These are phyloP conservation scores for Xylota segnis DNA, from an alignment of 2,888 invertebrate genomes.

Conservation along the genomic window DNA sequence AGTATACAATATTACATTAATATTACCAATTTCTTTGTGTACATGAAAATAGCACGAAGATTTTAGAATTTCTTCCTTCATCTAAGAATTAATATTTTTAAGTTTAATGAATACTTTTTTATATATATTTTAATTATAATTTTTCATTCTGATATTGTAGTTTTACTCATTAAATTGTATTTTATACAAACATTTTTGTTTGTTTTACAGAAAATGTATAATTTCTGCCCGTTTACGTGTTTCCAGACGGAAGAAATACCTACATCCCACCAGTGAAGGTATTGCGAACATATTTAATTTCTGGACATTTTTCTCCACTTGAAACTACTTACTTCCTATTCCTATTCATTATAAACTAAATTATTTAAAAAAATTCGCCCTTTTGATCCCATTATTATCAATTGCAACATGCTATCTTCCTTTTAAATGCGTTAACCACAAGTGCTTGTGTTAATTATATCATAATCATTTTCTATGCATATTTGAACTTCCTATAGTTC, in stretches of 20 bases:
- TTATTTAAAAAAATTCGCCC: conserved; percentile 48
- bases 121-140: conserved; percentile 22
- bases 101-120: conserved; percentile 12
- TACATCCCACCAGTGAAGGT: conserved; percentile 79
- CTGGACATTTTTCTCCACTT: conserved; percentile 77
- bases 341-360: conserved; percentile 64
- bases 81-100: neutral
- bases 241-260: conserved; percentile 79
- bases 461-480: conserved; percentile 68
- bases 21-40: conserved; percentile 7
- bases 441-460: conserved; percentile 71
- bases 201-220: conserved; percentile 82
- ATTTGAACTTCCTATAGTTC: conserved; percentile 70
- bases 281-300: conserved; percentile 77
- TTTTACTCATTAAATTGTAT: conserved; percentile 69
- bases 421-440: conserved; percentile 73
- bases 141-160: conserved; percentile 44
- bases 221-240: conserved; percentile 78
- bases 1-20: neutral
- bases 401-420: conserved; percentile 73
- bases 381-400: conserved; percentile 70
- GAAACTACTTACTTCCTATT: conserved; percentile 74
- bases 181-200: conserved; percentile 77
- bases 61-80: conserved; percentile 15
- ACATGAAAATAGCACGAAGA: conserved; percentile 26